Evolutionary conservation across 2,113 vertebrate species (phyloP), one percentile per base, ranked within the genome.

Genomic region (Pangasianodon hypophthalmus): DNA sequence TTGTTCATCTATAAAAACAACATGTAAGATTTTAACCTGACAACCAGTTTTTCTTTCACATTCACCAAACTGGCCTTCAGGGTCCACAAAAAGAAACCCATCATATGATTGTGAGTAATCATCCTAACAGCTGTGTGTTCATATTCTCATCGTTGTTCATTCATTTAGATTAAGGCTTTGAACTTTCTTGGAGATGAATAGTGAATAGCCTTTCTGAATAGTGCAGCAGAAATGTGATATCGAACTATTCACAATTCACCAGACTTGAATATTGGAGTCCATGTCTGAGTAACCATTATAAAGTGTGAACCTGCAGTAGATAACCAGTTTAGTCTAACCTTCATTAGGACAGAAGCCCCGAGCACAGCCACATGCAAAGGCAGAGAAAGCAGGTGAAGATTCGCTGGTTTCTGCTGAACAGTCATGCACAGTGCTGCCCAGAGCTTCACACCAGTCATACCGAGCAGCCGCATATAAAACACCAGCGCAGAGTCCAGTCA

Each of bases 401-500:
- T 82, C 26, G 48, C 62, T 58, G 46, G n/a, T 58, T 52, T 71
- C 84, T 81, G 26, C 16, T 67, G 71, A 79, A 79, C 44, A 64
- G 88, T 64, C 88, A 89, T 67, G 84, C 84, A 84, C 44, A 89
- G 37, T n/a, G 46, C 46, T 58, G 71, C 46, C 79, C 87, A 50
- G 1, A 85, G 69, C 16, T n/a, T 79, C 81, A 67, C 84, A 19
- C 50, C 85, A 80, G 46, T 48, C 29, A 75, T 58, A 92, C 91
- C 82, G 82, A 50, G 29, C 82, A 85, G 81, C 60, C 87, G 41
- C 83, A 85, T 84, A 84, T 29, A 50, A 60, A 44, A 62, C 82
- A 56, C 77, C 26, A 81, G 44, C 88, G 84, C 50, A 84, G 87
- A 90, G 88, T 89, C 69, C 91, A 89, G 90, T 80, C 91, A 96